Percentiles rank a stretch among this genome's conserved stretches.
Conservation (phyloP, 2,888 invertebrate genomes). For the Papilio gigon region DNA sequence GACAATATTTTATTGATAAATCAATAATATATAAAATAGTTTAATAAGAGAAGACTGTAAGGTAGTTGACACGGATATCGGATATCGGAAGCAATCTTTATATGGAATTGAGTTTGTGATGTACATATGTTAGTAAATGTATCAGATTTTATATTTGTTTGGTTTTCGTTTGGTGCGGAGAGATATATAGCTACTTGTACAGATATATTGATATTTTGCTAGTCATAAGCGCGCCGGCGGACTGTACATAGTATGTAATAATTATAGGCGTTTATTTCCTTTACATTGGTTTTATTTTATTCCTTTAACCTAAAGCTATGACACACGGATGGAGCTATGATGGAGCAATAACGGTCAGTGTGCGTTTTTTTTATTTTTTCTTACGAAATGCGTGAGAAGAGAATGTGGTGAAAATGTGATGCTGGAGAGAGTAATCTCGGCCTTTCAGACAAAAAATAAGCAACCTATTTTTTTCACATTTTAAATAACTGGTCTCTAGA, state of each 20-base stretch:
- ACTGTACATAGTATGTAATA: conserved; percentile 65
- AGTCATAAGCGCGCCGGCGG: conserved; percentile 63
- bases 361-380: too few species aligned
- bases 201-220: conserved; percentile 61
- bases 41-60: conserved; percentile 38
- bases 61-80: conserved; percentile 35
- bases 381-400: too few species aligned
- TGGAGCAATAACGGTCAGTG: too few species aligned
- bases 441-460: too few species aligned
- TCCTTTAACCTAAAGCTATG: not conserved
- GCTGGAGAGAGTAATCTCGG: too few species aligned
- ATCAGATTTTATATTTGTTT: conserved; percentile 36
- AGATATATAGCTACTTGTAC: conserved; percentile 31
- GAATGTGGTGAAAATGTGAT: too few species aligned
- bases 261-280: conserved; percentile 39
- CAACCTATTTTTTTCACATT: not conserved
- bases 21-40: conserved; percentile 13
- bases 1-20: conserved; percentile 38
- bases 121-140: conserved; percentile 32
- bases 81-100: conserved; percentile 20
- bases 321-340: too few species aligned
- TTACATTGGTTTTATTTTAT: conserved; percentile 25
- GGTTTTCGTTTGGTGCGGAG: conserved; percentile 6
- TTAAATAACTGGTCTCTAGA: not conserved
- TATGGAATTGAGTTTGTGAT: conserved; percentile 33